Base-by-base conservation (phyloP, 2,888 invertebrate genomes). In the Holacanthella duospinosa region DNA sequence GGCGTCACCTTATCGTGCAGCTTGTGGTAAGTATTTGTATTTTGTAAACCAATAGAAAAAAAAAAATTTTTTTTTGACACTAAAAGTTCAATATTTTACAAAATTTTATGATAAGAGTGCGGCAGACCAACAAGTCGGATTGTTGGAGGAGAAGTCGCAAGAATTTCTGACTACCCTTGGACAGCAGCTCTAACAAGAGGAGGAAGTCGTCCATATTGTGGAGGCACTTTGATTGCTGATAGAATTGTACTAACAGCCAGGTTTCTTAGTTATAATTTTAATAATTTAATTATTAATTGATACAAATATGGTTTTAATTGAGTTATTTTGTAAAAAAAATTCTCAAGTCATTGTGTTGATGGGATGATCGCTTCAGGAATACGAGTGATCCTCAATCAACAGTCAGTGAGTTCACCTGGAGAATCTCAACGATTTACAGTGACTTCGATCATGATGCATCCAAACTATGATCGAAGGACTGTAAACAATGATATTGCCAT, bases 141-240 rank as follows among this genome's bases (percentile, higher is more conserved):
- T 69, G 88, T 91, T 0, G 89, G 89, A 1, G 91, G 91, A 0
- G 82, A 83, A 60, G 84, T 86, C 25, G 84, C 89, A 0, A 82
- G 82, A 59, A 81, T 83, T 9, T 83, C 85, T 75, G 89, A 90
- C 78, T 90, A 87, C 76, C 91, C 91, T 4, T 92, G 91, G 91
- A 88, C 91, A 85, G 89, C 85, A 24, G 82, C 88, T 61, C 80
- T 92, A 59, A 86, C 87, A 1, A 43, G 59, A 4, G 91, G 91
- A 78, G 86, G 90, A 78, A 89, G 88, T 78, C 82, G 87, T 74
- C 91, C 91, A 80, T 92, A 91, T 77, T 92, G 91, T 75, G 91
- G 90, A 16, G 91, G 89, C 57, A 88, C 88, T 79, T 80, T 90
- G 68, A 73, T 73, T 72, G 87, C 85, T 75, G 85, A 86, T 74